Percentiles rank a stretch among this genome's conserved stretches.
Evolutionary conservation across 2,888 invertebrate genomes (phyloP).

Genomic region (Latheticus oryzae): DNA sequence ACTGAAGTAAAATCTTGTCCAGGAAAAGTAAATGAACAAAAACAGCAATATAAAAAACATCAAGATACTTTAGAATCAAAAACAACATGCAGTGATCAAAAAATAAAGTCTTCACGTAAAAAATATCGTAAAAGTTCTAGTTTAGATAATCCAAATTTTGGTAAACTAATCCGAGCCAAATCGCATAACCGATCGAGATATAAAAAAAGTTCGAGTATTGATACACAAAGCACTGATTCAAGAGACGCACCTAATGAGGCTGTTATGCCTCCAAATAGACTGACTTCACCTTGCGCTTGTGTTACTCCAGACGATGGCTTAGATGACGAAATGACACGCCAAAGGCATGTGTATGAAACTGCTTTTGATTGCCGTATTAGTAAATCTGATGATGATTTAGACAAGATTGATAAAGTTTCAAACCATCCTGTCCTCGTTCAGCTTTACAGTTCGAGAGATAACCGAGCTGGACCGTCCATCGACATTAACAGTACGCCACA

Average conservation of each 20-base stretch:
- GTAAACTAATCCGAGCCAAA: conserved; percentile 62
- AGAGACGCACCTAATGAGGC: conserved; percentile 69
- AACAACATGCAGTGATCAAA: conserved; percentile 45
- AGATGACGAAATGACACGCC: conserved; percentile 71
- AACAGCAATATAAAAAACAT: conserved; percentile 7
- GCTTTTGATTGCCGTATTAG: conserved; percentile 90
- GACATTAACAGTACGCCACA: conserved; percentile 61
- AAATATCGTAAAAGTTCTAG: conserved; percentile 60
- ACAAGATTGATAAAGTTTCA: conserved; percentile 83
- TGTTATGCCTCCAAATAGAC: conserved; percentile 80
- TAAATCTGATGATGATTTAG: conserved; percentile 83
- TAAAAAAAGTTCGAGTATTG: conserved; percentile 80
- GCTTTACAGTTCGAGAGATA: conserved; percentile 62
- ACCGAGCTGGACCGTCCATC: conserved; percentile 50
- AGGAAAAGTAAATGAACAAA: conserved; percentile 8
- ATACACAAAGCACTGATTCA: conserved; percentile 77
- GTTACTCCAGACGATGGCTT: conserved; percentile 73
- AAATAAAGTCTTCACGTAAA: conserved; percentile 45
- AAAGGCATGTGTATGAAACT: conserved; percentile 87
- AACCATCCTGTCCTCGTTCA: conserved; percentile 82
- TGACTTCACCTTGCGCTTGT: conserved; percentile 79
- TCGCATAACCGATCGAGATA: conserved; percentile 64
- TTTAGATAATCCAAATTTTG: conserved; percentile 55
- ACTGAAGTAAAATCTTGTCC: conserved; percentile 47
- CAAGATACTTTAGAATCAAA: conserved; percentile 45